Base-by-base conservation (phyloP, 1,140 invertebrate genomes). In the Steinernema feltiae region DNA sequence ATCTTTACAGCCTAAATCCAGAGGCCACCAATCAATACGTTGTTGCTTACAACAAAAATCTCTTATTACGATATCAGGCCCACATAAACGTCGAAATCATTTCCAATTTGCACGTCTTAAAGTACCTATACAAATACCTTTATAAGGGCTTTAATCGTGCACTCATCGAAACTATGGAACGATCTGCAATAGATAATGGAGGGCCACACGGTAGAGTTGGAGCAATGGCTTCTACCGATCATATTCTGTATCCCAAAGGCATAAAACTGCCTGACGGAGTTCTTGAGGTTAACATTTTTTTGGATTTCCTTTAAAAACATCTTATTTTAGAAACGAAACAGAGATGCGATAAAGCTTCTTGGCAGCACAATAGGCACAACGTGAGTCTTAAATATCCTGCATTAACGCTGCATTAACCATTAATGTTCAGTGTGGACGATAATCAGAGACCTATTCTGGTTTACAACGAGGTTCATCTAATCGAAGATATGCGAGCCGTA, bases 11-110 rank as follows among this genome's bases (percentile, higher is more conserved):
- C 24, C 12, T 15, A n/a, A 63, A 63, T 27, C 15, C 12, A 7
- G 53, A 7, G 7, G 53, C 53, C 24, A 63, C 53, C 15, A 63
- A 89, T 78, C 71, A 84, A 41, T 90, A 87, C 87, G 81, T 90
- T 73, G 89, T 89, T 32, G 89, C 88, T 72, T 90, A 90, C 86
- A 88, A 86, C 76, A 87, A 88, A 21, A 74, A 89, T 1, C 83
- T 90, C 15, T 86, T 80, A 1, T 87, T 87, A 82, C 88, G 81
- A 71, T 90, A 86, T 77, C 85, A 89, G 73, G 83, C 87, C 48
- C 88, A 89, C 78, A 86, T 88, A 32, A 89, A 89, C 78, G 87
- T 89, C 18, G 87, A 89, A 27, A 63, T 63, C 53, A 63, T 63
- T 27, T 63, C 53, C 2, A 63, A 63, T 27, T 21, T 63, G 7